Percentiles rank a stretch among this genome's conserved stretches.
Conservation (phyloP, 2,797 vertebrate genomes). For the Octomys mimax region DNA sequence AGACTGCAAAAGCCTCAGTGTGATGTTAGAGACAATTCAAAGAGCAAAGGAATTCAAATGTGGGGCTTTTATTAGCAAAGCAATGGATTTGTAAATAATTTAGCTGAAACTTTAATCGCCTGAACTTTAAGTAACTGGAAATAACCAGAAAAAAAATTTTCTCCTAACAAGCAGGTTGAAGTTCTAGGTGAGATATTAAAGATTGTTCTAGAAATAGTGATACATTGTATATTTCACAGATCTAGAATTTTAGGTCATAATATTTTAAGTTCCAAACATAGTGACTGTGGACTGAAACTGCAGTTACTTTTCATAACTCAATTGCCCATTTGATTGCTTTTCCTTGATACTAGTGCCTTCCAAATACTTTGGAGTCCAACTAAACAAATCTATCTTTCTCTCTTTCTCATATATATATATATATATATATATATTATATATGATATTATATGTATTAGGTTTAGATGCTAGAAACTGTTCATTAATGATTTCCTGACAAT, state of each 20-base stretch:
- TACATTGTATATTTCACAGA: not conserved
- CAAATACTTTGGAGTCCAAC: not conserved
- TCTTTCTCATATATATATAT: too few relatives aligned
- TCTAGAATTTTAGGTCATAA: not conserved
- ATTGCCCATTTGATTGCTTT: not conserved
- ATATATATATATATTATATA: too few relatives aligned
- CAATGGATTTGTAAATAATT: not conserved
- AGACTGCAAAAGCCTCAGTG: not conserved
- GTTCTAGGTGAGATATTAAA: conserved; percentile 14
- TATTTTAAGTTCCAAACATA: not conserved
- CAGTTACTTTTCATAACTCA: not conserved
- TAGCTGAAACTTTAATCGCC: not conserved
- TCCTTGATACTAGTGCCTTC: not conserved
- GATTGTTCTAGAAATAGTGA: not conserved
- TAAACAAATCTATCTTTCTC: too few relatives aligned
- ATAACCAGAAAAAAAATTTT: not conserved
- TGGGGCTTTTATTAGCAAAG: not conserved
- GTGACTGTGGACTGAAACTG: not conserved
- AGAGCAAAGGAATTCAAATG: not conserved
- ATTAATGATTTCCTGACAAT: not conserved
- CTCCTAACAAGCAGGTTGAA: not conserved
- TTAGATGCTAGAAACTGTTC: not conserved
- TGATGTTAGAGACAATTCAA: not conserved
- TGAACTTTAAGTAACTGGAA: not conserved
- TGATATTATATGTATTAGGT: too few relatives aligned